Conservation (phyloP, 2,797 vertebrate species). For the Ptychadena robeensis region DNA sequence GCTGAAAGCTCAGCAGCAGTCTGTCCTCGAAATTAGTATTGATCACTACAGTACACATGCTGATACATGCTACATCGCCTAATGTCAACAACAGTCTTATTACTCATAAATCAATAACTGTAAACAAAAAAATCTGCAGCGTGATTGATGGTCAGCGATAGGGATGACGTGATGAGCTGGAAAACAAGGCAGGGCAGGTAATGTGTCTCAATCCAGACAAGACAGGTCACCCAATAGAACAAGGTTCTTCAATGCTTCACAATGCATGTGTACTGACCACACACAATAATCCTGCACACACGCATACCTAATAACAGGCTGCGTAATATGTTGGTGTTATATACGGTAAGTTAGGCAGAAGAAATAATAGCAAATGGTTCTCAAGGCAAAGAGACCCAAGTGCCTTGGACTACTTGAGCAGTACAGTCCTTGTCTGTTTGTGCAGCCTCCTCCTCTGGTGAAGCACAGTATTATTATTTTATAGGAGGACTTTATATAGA, state of each 20-base stretch:
- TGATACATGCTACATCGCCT: background rate
- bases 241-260: background rate
- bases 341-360: too few species aligned
- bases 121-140: rapidly evolving
- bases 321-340: too few species aligned
- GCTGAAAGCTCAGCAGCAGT: slow-evolving; percentile 53
- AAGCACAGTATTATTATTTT: too few species aligned
- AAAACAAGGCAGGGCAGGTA: background rate
- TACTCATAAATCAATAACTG: slow-evolving; percentile 21
- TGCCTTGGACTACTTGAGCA: too few species aligned
- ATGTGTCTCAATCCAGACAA: background rate
- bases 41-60: slow-evolving; percentile 41
- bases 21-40: slow-evolving; percentile 26
- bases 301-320: too few species aligned
- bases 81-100: background rate
- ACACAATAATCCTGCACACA: background rate
- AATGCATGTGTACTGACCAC: background rate
- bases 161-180: slow-evolving; percentile 33
- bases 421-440: too few species aligned
- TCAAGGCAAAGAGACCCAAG: too few species aligned
- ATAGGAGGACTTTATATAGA: too few species aligned
- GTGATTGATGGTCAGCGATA: background rate
- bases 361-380: too few species aligned
- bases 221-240: background rate
- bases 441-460: too few species aligned